Evolutionary conservation across 2,888 invertebrate species (phyloP), one percentile per base, ranked within the genome.

Genomic region (Sylvicola fuscatus): DNA sequence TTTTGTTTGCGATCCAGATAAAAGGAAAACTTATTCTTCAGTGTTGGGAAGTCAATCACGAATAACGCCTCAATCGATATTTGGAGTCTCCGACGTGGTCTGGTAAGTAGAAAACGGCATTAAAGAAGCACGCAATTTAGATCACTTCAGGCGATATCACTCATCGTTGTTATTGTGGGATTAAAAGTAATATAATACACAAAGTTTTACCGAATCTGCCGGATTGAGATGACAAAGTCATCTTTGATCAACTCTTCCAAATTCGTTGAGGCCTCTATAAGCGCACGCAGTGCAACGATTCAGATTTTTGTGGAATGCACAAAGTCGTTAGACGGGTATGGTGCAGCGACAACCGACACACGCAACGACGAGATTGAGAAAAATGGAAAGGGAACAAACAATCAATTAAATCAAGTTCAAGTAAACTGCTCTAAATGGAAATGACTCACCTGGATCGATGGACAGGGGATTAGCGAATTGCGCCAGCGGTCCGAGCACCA

Each of bases 1-100:
- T 56, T 57, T 40, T 56, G 54, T 37, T 57, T 58, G 17, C 58
- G 57, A 43, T 59, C 59, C 46, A 59, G 44, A 40, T 57, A 59
- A 42, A 59, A 59, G 33, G 59, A 57, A 49, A 59, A 55, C 46
- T 59, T 55, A 33, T 59, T 56, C 42, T 58, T 58, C 26, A 57
- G 38, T 34, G 51, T 53, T 37, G 58, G 58, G 36, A 59, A 59
- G 38, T 59, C 58, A 35, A 59, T 58, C 57, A 59, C 56, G 34
- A 59, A 59, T n/a, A 59, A 46, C 1, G 58, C 58, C 41, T 59
- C 58, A 34, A 58, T 56, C 4, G 57, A 52, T 37, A 59, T 59
- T 40, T 58, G 56, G 35, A 56, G 36, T 43, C 59, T 59, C 37
- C 58, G 52, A 1, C 58, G 53, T 1, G 58, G 58, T 38, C 58